Percentiles rank a stretch among this genome's conserved stretches.
phyloP scores from a whole-genome alignment of 2,113 vertebrate species.

The Cyanoderma ruficeps region DNA sequence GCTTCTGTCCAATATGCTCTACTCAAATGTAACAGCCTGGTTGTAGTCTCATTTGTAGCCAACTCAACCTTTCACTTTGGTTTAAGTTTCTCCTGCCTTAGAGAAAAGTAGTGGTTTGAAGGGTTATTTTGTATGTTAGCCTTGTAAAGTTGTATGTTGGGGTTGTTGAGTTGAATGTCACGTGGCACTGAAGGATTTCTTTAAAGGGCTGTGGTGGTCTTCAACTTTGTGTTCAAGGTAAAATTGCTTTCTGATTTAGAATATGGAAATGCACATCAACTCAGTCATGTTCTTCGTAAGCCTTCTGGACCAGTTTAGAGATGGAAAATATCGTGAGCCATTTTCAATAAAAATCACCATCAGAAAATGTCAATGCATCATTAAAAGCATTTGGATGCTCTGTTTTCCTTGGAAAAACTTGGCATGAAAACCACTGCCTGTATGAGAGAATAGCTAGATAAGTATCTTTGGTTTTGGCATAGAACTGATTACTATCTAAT shows the following conservation, averaged over 20 bases:
- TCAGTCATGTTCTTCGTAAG: background rate
- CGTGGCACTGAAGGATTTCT: fast-evolving
- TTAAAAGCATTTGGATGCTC: background rate
- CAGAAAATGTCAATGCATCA: background rate
- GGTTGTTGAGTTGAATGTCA: background rate
- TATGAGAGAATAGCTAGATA: background rate
- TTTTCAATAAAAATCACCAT: background rate
- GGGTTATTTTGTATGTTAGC: background rate
- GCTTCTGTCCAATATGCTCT: slow-evolving; percentile 5
- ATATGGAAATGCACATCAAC: background rate
- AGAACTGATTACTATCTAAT: background rate
- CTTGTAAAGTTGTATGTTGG: background rate
- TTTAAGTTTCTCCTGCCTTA: background rate
- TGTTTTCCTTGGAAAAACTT: slow-evolving; percentile 46
- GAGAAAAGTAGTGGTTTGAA: fast-evolving
- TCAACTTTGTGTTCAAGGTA: background rate
- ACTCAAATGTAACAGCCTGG: background rate
- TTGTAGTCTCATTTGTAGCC: background rate
- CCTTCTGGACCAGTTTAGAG: background rate
- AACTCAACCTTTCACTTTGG: background rate
- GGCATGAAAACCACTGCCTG: background rate
- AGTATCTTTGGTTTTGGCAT: slow-evolving; percentile 20
- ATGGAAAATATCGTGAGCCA: background rate
- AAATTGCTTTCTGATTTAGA: background rate
- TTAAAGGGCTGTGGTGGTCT: background rate